Percentiles rank a stretch among this genome's conserved stretches.
Conservation (phyloP, 2,113 vertebrate genomes). For the Genyomyrus donnyi region DNA sequence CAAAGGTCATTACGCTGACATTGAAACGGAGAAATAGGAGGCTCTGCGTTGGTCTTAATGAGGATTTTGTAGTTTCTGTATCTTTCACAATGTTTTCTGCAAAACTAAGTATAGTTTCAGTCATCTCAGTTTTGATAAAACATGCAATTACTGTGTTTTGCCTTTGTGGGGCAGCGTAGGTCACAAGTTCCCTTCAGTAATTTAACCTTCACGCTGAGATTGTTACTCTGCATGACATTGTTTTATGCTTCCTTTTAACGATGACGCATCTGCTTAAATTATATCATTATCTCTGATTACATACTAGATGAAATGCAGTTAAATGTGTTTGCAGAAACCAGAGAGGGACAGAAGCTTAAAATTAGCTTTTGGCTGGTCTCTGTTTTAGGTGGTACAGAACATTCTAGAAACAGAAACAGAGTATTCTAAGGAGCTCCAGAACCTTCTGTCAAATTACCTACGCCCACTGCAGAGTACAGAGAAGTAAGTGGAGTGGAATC, state of each 20-base stretch:
- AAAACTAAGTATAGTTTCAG: background rate
- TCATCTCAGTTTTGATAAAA: background rate
- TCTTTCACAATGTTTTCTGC: background rate
- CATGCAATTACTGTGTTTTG: background rate
- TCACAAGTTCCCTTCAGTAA: background rate
- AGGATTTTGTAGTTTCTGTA: background rate
- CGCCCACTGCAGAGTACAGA: slow-evolving; percentile 84
- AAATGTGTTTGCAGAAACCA: background rate
- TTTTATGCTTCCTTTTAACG: background rate
- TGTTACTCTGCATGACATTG: background rate
- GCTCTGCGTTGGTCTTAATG: background rate
- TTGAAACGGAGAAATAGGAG: background rate
- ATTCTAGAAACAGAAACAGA: slow-evolving; percentile 97
- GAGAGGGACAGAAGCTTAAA: background rate
- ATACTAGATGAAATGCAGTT: background rate
- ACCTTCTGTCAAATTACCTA: slow-evolving; percentile 83
- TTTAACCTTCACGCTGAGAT: background rate
- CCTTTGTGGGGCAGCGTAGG: background rate
- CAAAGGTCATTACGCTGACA: background rate
- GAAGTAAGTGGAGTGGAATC: slow-evolving; percentile 65
- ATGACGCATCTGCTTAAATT: background rate
- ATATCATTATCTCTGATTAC: background rate
- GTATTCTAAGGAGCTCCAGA: slow-evolving; percentile 93
- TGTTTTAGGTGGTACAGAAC: slow-evolving; percentile 87
- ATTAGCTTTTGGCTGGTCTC: background rate